phyloP scores from a whole-genome alignment of 2,888 invertebrate genomes.

The Meliscaeva auricollis region DNA sequence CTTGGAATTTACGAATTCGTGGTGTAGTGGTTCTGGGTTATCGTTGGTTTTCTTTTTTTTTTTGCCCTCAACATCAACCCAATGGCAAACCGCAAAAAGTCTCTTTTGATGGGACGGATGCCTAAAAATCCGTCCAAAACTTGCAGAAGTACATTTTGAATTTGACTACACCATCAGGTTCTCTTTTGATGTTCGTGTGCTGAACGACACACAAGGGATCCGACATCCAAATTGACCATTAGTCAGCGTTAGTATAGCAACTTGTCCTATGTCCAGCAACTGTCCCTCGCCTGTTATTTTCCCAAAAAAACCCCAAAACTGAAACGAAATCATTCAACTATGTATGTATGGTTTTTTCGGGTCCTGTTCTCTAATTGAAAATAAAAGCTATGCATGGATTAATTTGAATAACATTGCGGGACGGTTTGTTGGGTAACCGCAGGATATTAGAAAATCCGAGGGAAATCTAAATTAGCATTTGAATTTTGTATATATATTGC shows the following conservation, averaged over 20 bases:
- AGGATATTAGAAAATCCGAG: constrained; percentile 59
- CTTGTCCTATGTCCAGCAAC: constrained; percentile 27
- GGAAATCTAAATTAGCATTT: constrained; percentile 39
- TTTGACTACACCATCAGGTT: constrained; percentile 32
- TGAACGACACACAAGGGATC: constrained; percentile 44
- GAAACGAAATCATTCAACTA: constrained; percentile 53
- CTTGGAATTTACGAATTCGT: constrained; percentile 62
- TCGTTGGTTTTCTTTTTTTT: not conserved
- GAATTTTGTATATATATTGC: constrained; percentile 23
- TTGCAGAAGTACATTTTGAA: constrained; percentile 54
- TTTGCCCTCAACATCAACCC: not conserved
- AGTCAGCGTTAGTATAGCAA: constrained; percentile 48
- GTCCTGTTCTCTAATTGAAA: constrained; percentile 66
- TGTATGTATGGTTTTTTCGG: constrained; percentile 1
- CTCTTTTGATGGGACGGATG: constrained; percentile 14
- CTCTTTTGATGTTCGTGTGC: no score
- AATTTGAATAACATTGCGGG: constrained; percentile 69
- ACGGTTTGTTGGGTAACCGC: constrained; percentile 55
- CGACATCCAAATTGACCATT: constrained; percentile 43
- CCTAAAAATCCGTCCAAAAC: constrained; percentile 16
- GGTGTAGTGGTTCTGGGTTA: constrained; percentile 20
- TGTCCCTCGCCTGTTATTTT: constrained; percentile 22
- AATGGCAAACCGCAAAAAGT: constrained; percentile 48
- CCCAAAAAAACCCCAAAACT: constrained; percentile 8
- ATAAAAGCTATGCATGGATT: constrained; percentile 73